Evolutionary conservation across 2,797 vertebrate genomes (phyloP).

Genomic region (Heliangelus exortis): DNA sequence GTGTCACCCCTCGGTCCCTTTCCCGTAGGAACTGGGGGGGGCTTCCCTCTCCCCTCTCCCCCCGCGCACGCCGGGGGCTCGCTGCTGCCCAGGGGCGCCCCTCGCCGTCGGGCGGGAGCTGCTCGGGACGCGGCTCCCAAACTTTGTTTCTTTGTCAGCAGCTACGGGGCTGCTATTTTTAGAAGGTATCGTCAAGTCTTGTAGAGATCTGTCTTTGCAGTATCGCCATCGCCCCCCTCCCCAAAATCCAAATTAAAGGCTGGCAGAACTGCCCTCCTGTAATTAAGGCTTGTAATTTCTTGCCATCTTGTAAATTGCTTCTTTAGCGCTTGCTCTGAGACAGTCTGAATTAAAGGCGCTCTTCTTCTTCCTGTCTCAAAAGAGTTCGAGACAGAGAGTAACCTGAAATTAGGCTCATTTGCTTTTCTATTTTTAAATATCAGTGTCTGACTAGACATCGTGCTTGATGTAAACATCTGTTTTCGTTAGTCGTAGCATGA

Average conservation of each 20-base stretch:
- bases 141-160: neutral
- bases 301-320: neutral
- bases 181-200: neutral
- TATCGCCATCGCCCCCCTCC: neutral
- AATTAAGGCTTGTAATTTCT: neutral
- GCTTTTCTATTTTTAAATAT: neutral
- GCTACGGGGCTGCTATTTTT: neutral
- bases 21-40: too few species aligned
- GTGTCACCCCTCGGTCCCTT: neutral
- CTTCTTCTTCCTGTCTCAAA: neutral
- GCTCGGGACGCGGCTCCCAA: neutral
- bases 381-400: neutral
- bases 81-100: neutral
- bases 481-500: rapidly evolving
- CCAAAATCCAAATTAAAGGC: neutral
- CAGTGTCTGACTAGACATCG: neutral
- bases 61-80: neutral
- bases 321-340: neutral
- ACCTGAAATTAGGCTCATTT: neutral
- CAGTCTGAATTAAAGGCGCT: neutral
- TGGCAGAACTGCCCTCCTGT: neutral
- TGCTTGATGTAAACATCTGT: neutral
- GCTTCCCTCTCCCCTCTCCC: too few species aligned
- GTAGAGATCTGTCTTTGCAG: neutral
- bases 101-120: neutral